Conservation (phyloP, 1,140 invertebrate species). For the Brachionus plicatilis region DNA sequence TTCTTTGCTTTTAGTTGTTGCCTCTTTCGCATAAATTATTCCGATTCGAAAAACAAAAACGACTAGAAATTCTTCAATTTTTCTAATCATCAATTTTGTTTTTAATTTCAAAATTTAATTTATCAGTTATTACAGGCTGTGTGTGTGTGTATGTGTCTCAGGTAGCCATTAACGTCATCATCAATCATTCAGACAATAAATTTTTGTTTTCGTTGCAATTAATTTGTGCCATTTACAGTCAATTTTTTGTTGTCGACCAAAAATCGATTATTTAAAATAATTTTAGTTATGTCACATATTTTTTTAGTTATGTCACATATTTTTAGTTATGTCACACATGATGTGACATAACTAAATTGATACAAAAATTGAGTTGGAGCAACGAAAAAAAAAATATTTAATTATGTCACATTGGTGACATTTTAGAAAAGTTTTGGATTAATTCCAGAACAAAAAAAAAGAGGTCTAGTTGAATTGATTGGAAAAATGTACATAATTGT, state of each 20-base stretch:
- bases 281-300: not conserved
- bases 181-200: not conserved
- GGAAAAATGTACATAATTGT: not conserved
- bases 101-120: not conserved
- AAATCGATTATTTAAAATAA: not conserved
- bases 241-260: not conserved
- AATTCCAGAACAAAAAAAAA: not conserved
- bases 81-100: not conserved
- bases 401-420: too few species aligned
- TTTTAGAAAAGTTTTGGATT: not conserved
- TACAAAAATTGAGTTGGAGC: not conserved
- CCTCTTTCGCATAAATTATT: not conserved
- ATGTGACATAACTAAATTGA: not conserved
- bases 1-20: not conserved
- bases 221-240: not conserved
- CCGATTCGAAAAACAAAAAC: not conserved
- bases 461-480: not conserved
- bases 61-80: not conserved
- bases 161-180: not conserved
- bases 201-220: not conserved
- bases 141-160: not conserved
- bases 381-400: too few species aligned
- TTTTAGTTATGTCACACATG: not conserved
- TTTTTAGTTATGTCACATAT: not conserved
- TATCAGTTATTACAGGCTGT: not conserved